Evolutionary conservation across 2,888 invertebrate genomes (phyloP), one percentile per base, ranked within the genome.

Genomic region (Tetrapedia diversipes): DNA sequence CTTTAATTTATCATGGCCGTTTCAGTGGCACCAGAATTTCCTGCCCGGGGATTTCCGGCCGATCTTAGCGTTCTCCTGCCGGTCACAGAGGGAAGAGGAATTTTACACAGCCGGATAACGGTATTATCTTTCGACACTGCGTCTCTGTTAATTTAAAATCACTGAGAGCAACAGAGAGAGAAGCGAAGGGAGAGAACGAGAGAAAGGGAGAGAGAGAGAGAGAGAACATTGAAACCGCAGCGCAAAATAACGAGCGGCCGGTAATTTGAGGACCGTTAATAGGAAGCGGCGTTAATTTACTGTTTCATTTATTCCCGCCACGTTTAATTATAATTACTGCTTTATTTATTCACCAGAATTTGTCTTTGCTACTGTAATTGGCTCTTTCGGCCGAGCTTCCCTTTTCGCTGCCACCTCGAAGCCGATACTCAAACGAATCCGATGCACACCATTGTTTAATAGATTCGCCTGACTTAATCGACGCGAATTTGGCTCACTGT

Each of bases 61-160:
- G 43, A 63, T 72, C 73, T 72, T 73, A 63, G 27, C 41, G 54
- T 63, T 63, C 56, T 54, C 54, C 16, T 22, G 19, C 4, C 19
- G n/a, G 24, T 11, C 29, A 8, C 19, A 4, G 37, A 11, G 47
- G 49, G 22, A n/a, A 22, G 16, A 37, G 37, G 34, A 29, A 29
- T 72, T 72, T 63, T 34, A 22, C 56, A 56, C 43, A 37, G 29
- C n/a, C 49, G 73, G 56, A 57, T 56, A 56, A 72, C 61, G 61
- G 72, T 72, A 72, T 74, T 74, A 63, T 63, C 73, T 72, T 74
- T 49, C 73, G 45, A 11, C 24, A 22, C 37, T 45, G 69, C 73
- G 63, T 71, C 51, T 61, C 49, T 63, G 68, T 57, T 59, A 69
- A 79, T 66, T 63, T 79, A 61, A 82, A 78, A 78, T 78, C 51